A percentile compares a stretch with the other conserved stretches of the same genome.
phyloP scores from a whole-genome alignment of 2,113 vertebrate species.

The Lepidothrix coronata region DNA sequence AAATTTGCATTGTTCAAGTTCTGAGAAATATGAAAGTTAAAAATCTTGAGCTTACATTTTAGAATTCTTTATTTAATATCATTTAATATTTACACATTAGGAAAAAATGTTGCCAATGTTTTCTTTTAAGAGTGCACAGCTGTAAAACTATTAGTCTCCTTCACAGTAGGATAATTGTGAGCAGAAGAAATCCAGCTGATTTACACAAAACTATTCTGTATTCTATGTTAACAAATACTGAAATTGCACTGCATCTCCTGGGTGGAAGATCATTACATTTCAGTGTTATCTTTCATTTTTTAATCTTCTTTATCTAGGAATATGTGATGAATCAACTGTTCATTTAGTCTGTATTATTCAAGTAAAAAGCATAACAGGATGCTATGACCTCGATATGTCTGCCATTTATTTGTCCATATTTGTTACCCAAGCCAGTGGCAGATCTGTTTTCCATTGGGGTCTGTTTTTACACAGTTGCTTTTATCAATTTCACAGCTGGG shows the following conservation, averaged over 20 bases:
- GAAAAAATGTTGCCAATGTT: neutral
- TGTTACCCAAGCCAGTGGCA: neutral
- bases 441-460: neutral
- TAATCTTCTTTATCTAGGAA: neutral
- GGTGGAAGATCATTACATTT: neutral
- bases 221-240: neutral
- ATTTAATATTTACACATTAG: neutral
- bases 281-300: neutral
- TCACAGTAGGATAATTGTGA: neutral
- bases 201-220: neutral
- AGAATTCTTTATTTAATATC: neutral
- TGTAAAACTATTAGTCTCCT: neutral
- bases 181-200: neutral
- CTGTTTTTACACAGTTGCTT: neutral
- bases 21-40: neutral
- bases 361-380: neutral
- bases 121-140: neutral
- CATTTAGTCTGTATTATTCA: neutral
- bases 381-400: neutral
- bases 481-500: conserved; percentile 33
- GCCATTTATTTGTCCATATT: neutral
- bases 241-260: neutral
- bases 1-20: neutral
- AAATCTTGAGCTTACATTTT: neutral
- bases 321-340: neutral